phyloP scores from a whole-genome alignment of 2,797 vertebrate genomes.

The Gymnoscopelus braueri region DNA sequence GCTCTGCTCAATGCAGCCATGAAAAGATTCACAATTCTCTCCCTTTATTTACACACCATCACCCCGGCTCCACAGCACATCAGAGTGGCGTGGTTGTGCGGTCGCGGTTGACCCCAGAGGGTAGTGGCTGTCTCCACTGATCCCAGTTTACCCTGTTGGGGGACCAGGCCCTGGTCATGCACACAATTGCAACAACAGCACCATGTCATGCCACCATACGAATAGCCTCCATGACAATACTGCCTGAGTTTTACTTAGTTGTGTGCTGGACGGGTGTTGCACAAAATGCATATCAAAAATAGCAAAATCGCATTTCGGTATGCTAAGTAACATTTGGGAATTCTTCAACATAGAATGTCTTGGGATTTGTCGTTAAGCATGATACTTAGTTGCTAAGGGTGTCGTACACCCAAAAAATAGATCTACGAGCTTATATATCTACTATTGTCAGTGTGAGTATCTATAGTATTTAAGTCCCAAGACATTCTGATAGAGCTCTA shows the following conservation, averaged over 20 bases:
- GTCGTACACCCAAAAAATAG: no score
- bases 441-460: neutral
- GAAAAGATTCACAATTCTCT: constrained; percentile 89
- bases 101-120: constrained; percentile 88
- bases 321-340: no score
- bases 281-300: no score
- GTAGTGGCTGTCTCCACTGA: constrained; percentile 90
- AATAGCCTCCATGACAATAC: constrained; percentile 70
- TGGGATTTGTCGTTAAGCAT: neutral
- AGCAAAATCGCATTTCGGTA: no score
- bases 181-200: constrained; percentile 58
- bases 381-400: no score
- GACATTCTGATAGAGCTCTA: neutral
- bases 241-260: neutral
- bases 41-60: constrained; percentile 96
- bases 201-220: constrained; percentile 78
- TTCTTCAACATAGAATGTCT: neutral
- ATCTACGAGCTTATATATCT: no score
- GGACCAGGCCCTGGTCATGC: constrained; percentile 78
- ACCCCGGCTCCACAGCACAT: constrained; percentile 90
- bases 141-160: constrained; percentile 85
- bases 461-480: constrained; percentile 16
- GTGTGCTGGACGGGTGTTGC: no score
- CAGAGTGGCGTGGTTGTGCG: constrained; percentile 76
- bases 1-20: constrained; percentile 79